These are phyloP conservation scores for Telenomus remus DNA, from an alignment of 1,140 invertebrate species.

Conservation along the genomic window DNA sequence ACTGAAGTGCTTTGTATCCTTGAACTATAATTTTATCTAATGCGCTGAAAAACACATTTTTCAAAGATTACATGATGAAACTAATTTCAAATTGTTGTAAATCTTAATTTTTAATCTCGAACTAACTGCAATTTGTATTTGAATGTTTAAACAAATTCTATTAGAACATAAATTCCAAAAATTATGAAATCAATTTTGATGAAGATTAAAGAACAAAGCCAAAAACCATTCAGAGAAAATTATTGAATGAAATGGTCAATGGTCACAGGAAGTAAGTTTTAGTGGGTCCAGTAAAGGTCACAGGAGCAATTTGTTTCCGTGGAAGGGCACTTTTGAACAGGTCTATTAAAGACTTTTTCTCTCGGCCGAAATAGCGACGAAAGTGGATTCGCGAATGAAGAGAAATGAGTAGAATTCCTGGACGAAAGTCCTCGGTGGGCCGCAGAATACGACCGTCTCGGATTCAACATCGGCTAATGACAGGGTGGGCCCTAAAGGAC, in stretches of 20 bases:
- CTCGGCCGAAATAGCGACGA: constrained; percentile 37
- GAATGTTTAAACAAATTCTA: too few relatives aligned
- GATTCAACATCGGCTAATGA: constrained; percentile 73
- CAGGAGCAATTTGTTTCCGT: constrained; percentile 34
- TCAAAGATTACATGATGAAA: constrained; percentile 27
- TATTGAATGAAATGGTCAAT: constrained; percentile 34
- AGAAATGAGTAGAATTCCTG: constrained; percentile 57
- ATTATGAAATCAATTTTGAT: too few relatives aligned
- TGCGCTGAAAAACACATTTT: constrained; percentile 79
- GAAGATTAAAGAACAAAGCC: neutral
- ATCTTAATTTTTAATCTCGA: too few relatives aligned
- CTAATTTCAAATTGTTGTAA: too few relatives aligned
- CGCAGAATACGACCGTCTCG: constrained; percentile 70
- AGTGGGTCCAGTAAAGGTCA: constrained; percentile 28
- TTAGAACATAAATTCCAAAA: too few relatives aligned
- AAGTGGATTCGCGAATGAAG: constrained; percentile 54
- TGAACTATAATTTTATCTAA: constrained; percentile 98
- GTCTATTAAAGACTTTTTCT: constrained; percentile 52
- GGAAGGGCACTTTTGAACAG: constrained; percentile 40
- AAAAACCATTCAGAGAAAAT: constrained; percentile 41
- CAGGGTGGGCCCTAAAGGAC: constrained; percentile 65
- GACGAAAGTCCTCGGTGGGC: constrained; percentile 57
- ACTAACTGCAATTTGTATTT: too few relatives aligned
- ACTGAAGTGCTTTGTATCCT: constrained; percentile 96
- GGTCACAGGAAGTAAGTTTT: constrained; percentile 31